These are phyloP conservation scores for Dipodomys stephensi DNA, from an alignment of 2,113 vertebrate species.

Conservation along the genomic window DNA sequence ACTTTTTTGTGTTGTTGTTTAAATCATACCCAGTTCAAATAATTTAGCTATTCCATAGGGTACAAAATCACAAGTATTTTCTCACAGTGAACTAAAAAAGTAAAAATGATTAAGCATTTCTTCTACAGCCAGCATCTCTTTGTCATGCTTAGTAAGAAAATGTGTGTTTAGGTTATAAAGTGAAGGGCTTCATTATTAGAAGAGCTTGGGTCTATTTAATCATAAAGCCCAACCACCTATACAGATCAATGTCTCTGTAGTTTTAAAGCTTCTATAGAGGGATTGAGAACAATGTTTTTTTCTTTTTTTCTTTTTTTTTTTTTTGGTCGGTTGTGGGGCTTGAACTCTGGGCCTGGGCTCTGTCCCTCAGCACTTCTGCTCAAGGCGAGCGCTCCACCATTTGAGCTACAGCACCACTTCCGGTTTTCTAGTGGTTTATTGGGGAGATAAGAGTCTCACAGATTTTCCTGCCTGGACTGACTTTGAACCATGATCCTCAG, in stretches of 20 bases:
- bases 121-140: background rate
- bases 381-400: no score
- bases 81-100: background rate
- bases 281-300: background rate
- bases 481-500: no score
- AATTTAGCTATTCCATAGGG: background rate
- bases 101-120: background rate
- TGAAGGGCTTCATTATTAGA: constrained; percentile 10
- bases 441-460: no score
- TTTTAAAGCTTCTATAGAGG: background rate
- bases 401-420: no score
- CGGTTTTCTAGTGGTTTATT: no score
- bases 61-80: background rate
- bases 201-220: background rate
- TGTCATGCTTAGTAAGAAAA: background rate
- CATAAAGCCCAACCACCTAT: background rate
- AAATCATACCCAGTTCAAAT: background rate
- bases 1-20: background rate
- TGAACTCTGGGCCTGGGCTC: no score
- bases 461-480: no score
- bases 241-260: background rate
- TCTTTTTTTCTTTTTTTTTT: background rate
- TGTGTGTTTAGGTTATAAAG: background rate
- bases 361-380: no score
- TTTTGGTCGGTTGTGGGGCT: no score